These are phyloP conservation scores for Nymphicus hollandicus DNA, from an alignment of 2,113 vertebrate species.

Conservation along the genomic window DNA sequence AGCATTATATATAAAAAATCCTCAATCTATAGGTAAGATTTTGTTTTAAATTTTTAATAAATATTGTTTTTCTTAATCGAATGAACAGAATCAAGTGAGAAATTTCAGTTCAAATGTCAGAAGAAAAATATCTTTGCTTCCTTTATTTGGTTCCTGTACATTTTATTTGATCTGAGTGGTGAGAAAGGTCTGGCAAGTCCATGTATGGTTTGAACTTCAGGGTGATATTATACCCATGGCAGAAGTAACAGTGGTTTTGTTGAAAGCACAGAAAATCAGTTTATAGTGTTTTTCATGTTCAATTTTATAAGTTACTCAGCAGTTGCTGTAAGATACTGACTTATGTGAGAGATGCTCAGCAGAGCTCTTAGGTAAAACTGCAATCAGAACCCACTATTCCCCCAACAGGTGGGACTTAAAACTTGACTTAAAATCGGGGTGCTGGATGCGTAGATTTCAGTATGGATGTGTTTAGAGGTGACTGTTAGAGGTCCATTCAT, in stretches of 20 bases:
- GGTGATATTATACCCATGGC: not conserved
- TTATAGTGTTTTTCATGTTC: not conserved
- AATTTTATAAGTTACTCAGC: not conserved
- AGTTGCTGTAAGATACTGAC: not conserved
- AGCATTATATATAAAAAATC: not conserved
- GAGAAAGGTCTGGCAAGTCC: not conserved
- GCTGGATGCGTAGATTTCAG: not conserved
- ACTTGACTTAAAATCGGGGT: not conserved
- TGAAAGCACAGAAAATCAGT: not conserved
- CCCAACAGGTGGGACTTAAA: not conserved
- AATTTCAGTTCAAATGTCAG: not conserved
- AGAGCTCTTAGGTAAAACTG: not conserved
- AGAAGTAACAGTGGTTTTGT: not conserved
- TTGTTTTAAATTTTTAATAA: not conserved
- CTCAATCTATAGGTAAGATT: not conserved
- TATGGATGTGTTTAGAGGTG: not conserved
- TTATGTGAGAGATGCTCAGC: not conserved
- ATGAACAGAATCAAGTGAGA: not conserved
- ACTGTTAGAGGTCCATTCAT: not conserved
- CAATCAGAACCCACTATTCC: not conserved
- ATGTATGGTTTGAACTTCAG: not conserved
- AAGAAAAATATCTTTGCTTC: not conserved
- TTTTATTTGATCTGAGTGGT: not conserved
- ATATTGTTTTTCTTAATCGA: not conserved
- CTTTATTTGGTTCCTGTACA: not conserved